phyloP scores from a whole-genome alignment of 2,888 invertebrate genomes.

The Sarcophaga variegata region DNA sequence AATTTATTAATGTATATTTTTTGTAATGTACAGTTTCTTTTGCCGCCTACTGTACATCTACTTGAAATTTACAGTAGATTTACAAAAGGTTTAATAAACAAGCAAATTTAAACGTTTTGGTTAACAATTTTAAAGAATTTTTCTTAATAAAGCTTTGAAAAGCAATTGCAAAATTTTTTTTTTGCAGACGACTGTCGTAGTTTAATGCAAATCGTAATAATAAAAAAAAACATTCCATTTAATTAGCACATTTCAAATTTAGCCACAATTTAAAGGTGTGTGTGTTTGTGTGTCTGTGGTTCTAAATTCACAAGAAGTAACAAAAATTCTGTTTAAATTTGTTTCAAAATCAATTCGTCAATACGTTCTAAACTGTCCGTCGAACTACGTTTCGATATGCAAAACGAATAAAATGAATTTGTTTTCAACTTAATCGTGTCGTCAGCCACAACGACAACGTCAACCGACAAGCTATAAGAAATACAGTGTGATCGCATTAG shows the following conservation, averaged over 20 bases:
- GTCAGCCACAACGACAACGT: no score
- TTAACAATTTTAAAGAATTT: no score
- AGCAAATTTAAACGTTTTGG: no score
- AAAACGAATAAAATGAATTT: conserved; percentile 12
- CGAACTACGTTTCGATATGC: conserved; percentile 26
- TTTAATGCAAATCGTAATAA: not conserved
- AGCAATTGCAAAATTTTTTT: not conserved
- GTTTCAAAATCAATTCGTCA: conserved; percentile 47
- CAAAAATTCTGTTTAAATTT: conserved; percentile 58
- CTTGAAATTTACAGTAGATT: no score
- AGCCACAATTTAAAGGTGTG: not conserved
- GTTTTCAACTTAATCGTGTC: no score
- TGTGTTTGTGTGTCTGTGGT: conserved; percentile 5
- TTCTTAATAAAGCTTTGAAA: no score
- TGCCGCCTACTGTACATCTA: no score
- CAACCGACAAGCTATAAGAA: conserved; percentile 19
- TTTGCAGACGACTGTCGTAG: not conserved
- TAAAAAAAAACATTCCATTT: not conserved
- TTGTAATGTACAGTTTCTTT: no score
- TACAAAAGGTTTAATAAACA: no score
- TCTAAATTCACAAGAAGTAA: conserved; percentile 48
- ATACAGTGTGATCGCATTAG: conserved; percentile 50
- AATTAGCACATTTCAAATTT: conserved; percentile 34
- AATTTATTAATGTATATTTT: no score
- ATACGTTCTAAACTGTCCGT: conserved; percentile 26